Evolutionary conservation across 2,888 invertebrate genomes (phyloP), one percentile per base, ranked within the genome.

Genomic region (Epiblema foenella): DNA sequence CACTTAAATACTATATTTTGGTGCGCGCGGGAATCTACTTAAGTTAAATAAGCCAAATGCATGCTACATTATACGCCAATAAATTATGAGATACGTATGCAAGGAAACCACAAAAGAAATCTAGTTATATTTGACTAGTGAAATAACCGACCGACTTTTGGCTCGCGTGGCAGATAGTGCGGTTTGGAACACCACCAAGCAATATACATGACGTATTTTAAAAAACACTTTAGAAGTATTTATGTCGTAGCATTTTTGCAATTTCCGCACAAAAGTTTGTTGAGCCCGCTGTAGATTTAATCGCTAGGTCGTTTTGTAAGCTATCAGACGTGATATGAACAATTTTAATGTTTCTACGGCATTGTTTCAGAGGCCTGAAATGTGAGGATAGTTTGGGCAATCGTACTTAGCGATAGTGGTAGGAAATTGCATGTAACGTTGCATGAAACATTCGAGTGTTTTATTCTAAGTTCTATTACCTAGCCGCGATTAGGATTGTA

Each of bases 171-270:
- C 75, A 78, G 85, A 85, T 85, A 84, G 80, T 77, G 78, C 75
- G 78, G 79, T 80, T 85, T 89, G 89, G 89, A 85, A 66, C 66
- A 52, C 74, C 75, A 84, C 89, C 89, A 89, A 85, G 84, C 81
- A 82, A 76, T 78, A 83, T n/a, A n/a, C n/a, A n/a, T 79, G 76
- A 77, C 78, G 78, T 81, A 80, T 82, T 81, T 81, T 76, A 80
- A 81, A 83, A 83, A 85, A 80, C 75, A 76, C 73, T 79, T 71
- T 72, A 65, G 49, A 51, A 24, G 56, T 66, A 71, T 71, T 67
- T 71, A 71, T 62, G 57, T 39, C n/a, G 18, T 46, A 29, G 12
- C 59, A 37, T 60, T 65, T 60, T 65, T 60, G 59, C 54, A 70
- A 60, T 66, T 60, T 66, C 52, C 70, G 42, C 20, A 11, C 33